These are phyloP conservation scores for Pseudococcus longispinus DNA, from an alignment of 2,888 invertebrate species.

Conservation along the genomic window DNA sequence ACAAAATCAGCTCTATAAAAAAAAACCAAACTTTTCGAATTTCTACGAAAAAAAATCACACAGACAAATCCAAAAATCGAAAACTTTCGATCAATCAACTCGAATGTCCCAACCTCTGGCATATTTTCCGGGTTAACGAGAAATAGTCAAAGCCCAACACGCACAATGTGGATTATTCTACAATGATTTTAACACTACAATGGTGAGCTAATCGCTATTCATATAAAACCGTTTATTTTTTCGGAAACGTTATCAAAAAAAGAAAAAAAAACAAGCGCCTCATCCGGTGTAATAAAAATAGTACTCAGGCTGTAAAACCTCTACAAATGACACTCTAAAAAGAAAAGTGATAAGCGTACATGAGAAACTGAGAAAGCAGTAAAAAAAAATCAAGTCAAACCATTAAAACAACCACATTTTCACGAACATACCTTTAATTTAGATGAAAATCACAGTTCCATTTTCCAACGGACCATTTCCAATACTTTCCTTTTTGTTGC, in stretches of 20 bases:
- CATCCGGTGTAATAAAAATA: not conserved
- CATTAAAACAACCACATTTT: conserved; percentile 29
- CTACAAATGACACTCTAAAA: not conserved
- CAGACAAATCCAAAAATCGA: not conserved
- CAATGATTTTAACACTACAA: conserved; percentile 16
- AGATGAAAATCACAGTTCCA: conserved; percentile 56
- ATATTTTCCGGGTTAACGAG: conserved; percentile 13
- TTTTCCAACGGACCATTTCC: conserved; percentile 55
- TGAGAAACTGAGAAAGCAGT: conserved; percentile 5
- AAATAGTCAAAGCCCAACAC: conserved; percentile 50
- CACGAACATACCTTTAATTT: conserved; percentile 54
- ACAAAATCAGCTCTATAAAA: too few species aligned
- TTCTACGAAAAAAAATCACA: too few species aligned
- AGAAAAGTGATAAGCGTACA: conserved; percentile 24
- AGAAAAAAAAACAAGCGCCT: not conserved
- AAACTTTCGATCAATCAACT: not conserved
- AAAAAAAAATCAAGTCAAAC: conserved; percentile 40
- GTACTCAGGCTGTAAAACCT: not conserved
- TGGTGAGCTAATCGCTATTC: not conserved
- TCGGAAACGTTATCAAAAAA: not conserved
- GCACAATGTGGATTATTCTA: conserved; percentile 40
- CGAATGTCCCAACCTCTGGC: not conserved
- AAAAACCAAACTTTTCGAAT: too few species aligned
- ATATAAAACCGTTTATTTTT: not conserved
- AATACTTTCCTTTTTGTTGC: conserved; percentile 56